A percentile compares a stretch with the other conserved stretches of the same genome.
phyloP scores from a whole-genome alignment of 2,797 vertebrate species.

The Rhinichthys osculus region DNA sequence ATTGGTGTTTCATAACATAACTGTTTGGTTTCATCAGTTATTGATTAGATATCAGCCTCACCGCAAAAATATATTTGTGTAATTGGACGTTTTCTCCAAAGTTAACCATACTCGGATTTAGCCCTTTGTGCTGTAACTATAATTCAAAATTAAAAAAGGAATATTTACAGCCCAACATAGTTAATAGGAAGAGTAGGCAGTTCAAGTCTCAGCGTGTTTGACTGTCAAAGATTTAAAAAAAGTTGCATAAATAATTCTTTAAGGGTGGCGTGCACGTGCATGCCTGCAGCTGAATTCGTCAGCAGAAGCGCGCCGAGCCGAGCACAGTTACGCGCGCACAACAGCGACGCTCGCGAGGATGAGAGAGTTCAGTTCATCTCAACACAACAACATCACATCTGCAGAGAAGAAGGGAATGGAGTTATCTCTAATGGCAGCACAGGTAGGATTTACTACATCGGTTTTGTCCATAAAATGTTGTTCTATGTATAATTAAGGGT shows the following conservation, averaged over 20 bases:
- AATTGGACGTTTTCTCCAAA: neutral
- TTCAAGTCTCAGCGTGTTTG: conserved; percentile 32
- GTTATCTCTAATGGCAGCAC: conserved; percentile 58
- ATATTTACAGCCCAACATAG: neutral
- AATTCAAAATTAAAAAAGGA: neutral
- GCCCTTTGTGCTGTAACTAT: neutral
- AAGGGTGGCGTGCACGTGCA: conserved; percentile 20
- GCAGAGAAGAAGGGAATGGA: conserved; percentile 46
- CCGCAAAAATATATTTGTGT: neutral
- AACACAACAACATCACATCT: neutral
- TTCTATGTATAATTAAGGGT: neutral
- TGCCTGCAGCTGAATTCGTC: conserved; percentile 43
- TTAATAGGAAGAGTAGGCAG: neutral
- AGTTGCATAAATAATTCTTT: conserved; percentile 49
- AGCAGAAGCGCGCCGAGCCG: neutral
- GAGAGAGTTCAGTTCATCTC: conserved; percentile 21
- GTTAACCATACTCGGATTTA: neutral
- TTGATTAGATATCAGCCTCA: neutral
- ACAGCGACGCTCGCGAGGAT: neutral
- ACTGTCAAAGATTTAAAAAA: conserved; percentile 45
- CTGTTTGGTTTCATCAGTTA: neutral
- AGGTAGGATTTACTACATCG: conserved; percentile 46
- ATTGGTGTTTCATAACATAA: neutral
- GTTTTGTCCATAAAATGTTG: neutral
- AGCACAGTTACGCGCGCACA: conserved; percentile 27